Evolutionary conservation across 2,888 invertebrate species (phyloP).

Genomic region (Serrognathus titanus): DNA sequence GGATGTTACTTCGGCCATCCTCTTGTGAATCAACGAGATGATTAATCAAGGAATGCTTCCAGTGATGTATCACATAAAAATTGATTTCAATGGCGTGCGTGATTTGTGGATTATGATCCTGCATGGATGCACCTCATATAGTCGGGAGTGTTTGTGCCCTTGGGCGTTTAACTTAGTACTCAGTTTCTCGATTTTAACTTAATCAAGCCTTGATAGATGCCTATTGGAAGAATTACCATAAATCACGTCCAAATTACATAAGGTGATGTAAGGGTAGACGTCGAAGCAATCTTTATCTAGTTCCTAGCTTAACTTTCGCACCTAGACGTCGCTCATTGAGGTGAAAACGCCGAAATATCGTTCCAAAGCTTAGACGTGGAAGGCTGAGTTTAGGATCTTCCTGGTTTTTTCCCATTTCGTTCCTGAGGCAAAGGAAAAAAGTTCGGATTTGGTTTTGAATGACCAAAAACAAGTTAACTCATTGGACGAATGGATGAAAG

Average conservation of each 20-base stretch:
- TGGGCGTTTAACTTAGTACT: slow-evolving; percentile 73
- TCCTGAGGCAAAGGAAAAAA: slow-evolving; percentile 11
- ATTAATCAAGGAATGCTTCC: slow-evolving; percentile 55
- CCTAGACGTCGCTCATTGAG: slow-evolving; percentile 14
- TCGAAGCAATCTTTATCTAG: slow-evolving; percentile 22
- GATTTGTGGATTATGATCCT: slow-evolving; percentile 32
- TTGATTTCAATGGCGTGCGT: slow-evolving; percentile 50
- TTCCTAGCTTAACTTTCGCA: slow-evolving; percentile 18
- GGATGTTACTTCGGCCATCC: slow-evolving; percentile 43
- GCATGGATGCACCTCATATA: slow-evolving; percentile 68
- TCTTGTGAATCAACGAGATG: slow-evolving; percentile 53
- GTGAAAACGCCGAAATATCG: slow-evolving; percentile 21
- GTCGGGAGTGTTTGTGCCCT: slow-evolving; percentile 58
- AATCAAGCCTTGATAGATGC: not conserved
- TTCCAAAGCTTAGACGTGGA: slow-evolving; percentile 26
- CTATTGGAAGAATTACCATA: slow-evolving; percentile 23
- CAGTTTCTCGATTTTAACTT: slow-evolving; percentile 62
- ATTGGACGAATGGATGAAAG: too few relatives aligned
- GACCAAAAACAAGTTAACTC: too few relatives aligned
- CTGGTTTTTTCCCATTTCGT: slow-evolving; percentile 21
- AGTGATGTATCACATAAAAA: slow-evolving; percentile 53
- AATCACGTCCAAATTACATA: slow-evolving; percentile 29
- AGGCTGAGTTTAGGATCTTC: slow-evolving; percentile 22
- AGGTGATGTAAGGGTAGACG: slow-evolving; percentile 27
- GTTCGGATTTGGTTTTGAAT: not conserved